Base-by-base conservation (phyloP, 2,113 vertebrate species). In the Haemorhous mexicanus region DNA sequence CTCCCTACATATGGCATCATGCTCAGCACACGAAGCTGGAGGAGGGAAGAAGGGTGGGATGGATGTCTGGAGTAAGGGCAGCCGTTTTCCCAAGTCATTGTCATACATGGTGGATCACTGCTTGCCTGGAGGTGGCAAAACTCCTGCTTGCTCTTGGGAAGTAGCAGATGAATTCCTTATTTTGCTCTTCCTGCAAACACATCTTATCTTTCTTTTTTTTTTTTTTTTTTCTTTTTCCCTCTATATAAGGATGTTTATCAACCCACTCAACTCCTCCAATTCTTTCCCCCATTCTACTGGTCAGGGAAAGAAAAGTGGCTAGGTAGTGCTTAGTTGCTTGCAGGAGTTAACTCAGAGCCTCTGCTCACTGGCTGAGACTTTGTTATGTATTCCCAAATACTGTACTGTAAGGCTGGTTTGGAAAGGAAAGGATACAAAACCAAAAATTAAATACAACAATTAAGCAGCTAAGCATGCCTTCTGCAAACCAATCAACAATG, bases 251-350 rank as follows among this genome's bases (percentile, higher is more conserved):
- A 37, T 43, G 11, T 37, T 87, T 69, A 64, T 73, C 44, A 50
- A 50, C 2, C 2, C 15, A 35, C 10, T 49, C 73, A 33, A 37
- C 3, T 2, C 7, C 70, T 61, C 7, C 6, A 7, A 9, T 78
- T 70, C 3, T 78, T 30, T 69, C 10, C 26, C 6, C 2, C 0
- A 2, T 52, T 6, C 10, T 53, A 47, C 23, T 35, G 26, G 0
- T 4, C 6, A 3, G 18, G 7, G 6, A 81, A 33, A 41, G 16
- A 28, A 30, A 77, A n/a, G 16, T 30, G 32, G 4, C 17, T 64
- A 6, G 15, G 4, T 1, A 1, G 3, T 50, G 17, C 9, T 87
- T 43, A 55, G 16, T 14, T 61, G 30, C 7, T 18, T 69, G 24
- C 23, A 82, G 33, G 16, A 19, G 23, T 73, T 55, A 84, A 63